Evolutionary conservation across 2,113 vertebrate genomes (phyloP), one percentile per base, ranked within the genome.

Genomic region (Vicugna pacos): DNA sequence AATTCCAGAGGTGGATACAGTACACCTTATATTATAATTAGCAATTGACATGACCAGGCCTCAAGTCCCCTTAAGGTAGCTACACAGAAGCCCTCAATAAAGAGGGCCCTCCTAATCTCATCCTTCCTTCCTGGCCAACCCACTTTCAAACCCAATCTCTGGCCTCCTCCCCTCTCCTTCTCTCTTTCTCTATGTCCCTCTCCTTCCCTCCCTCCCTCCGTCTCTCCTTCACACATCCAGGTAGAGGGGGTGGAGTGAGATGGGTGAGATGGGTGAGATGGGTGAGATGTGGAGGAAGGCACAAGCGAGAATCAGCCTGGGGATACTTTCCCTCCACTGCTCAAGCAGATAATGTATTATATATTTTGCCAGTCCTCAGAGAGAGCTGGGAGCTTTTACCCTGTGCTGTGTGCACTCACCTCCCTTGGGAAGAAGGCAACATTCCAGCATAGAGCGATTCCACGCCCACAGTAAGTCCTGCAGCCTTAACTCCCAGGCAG

Each of bases 381-480:
- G 30, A 32, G 60, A 30, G 52, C 0, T 6, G 28, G 50, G 70
- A 82, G 15, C 72, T 77, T 84, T 77, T 22, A 35, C 17, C 69
- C 60, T 26, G 32, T 28, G 35, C 32, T 46, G 4, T 0, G 8
- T 38, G 28, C 0, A 6, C 26, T 86, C 28, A n/a, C n/a, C 62
- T 96, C 88, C 72, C 35, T 16, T 22, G 52, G 77, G 56, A 73
- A 88, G n/a, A 30, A 60, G 35, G 52, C 86, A 46, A 26, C 13
- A n/a, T 26, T 13, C 38, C 48, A 62, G 60, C 32, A 24, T 0
- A 64, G 38, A 38, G 54, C 5, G 3, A 50, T 14, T 38, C 65
- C 28, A 17, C 30, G 2, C 24, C 32, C 58, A 22, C 0, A 0
- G 69, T 35, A 8, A 42, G 14, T 5, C 60, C 24, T 54, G 62